These are phyloP conservation scores for Macrotus californicus DNA, from an alignment of 2,113 vertebrate genomes.

Conservation along the genomic window DNA sequence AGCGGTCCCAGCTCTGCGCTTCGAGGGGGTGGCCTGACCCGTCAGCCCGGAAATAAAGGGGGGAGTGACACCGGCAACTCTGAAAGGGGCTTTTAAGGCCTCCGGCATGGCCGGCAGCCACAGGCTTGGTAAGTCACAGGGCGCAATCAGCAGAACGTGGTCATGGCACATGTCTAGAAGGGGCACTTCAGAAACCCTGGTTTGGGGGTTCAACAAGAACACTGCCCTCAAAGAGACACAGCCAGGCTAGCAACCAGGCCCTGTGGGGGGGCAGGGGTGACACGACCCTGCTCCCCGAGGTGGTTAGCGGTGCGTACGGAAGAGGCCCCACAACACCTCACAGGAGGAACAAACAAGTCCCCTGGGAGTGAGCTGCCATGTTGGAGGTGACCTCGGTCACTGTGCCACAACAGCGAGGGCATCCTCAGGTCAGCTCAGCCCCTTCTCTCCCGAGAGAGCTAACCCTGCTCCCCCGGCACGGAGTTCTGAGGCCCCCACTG, in stretches of 20 bases:
- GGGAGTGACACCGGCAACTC: background rate
- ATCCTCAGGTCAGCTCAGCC: background rate
- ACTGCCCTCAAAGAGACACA: background rate
- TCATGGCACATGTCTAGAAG: background rate
- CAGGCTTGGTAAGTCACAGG: background rate
- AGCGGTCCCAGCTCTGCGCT: background rate
- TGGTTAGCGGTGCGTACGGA: background rate
- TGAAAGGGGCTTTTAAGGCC: conserved; percentile 18
- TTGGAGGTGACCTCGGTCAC: background rate
- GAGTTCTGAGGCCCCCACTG: background rate
- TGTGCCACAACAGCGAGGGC: background rate
- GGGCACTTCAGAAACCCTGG: background rate
- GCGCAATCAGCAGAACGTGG: background rate
- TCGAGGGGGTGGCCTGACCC: background rate
- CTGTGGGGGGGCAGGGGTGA: background rate
- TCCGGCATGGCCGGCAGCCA: background rate
- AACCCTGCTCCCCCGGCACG: background rate
- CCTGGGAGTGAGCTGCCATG: background rate
- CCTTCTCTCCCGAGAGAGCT: background rate
- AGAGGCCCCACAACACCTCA: background rate
- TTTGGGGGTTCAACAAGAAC: background rate
- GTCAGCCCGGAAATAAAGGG: background rate
- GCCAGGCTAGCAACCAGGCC: background rate
- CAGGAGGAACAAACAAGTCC: background rate
- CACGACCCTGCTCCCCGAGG: background rate